Evolutionary conservation across 2,888 invertebrate genomes (phyloP).

Genomic region (Dastarcus helophoroides): DNA sequence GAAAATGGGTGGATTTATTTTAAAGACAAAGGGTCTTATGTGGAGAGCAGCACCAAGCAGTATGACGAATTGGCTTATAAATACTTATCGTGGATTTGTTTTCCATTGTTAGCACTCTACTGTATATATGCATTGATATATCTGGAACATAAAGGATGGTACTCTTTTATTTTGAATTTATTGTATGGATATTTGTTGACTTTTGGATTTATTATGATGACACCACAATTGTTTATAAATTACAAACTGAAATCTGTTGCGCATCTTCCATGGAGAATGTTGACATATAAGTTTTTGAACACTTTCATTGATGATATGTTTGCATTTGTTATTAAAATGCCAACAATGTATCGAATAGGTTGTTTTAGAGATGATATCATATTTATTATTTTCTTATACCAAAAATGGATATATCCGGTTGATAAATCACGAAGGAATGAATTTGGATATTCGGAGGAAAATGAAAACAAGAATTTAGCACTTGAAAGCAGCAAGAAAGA

Average conservation of each 20-base stretch:
- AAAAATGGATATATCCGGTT: slow-evolving; percentile 96
- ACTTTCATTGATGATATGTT: slow-evolving; percentile 99
- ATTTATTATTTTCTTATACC: slow-evolving; percentile 97
- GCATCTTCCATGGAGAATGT: slow-evolving; percentile 99
- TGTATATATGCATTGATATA: slow-evolving; percentile 91
- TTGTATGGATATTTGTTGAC: slow-evolving; percentile 95
- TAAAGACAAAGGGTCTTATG: slow-evolving; percentile 93
- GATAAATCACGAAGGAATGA: slow-evolving; percentile 93
- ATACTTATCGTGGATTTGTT: slow-evolving; percentile 93
- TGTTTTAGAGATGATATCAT: slow-evolving; percentile 99
- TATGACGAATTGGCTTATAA: slow-evolving; percentile 94
- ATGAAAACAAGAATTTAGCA: slow-evolving; percentile 12
- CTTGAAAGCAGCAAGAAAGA: slow-evolving; percentile 18
- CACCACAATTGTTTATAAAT: slow-evolving; percentile 99
- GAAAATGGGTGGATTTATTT: slow-evolving; percentile 70
- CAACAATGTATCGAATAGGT: slow-evolving; percentile 93
- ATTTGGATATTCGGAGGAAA: slow-evolving; percentile 91
- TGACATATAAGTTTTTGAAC: slow-evolving; percentile 98
- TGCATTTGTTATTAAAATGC: slow-evolving; percentile 99
- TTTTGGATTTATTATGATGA: slow-evolving; percentile 99
- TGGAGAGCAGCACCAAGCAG: slow-evolving; percentile 82
- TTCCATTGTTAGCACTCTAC: slow-evolving; percentile 88
- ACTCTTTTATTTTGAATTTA: slow-evolving; percentile 93
- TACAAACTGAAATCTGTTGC: slow-evolving; percentile 99
- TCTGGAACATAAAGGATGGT: slow-evolving; percentile 98